Evolutionary conservation across 2,797 vertebrate species (phyloP), one percentile per base, ranked within the genome.

Genomic region (Manis pentadactyla): DNA sequence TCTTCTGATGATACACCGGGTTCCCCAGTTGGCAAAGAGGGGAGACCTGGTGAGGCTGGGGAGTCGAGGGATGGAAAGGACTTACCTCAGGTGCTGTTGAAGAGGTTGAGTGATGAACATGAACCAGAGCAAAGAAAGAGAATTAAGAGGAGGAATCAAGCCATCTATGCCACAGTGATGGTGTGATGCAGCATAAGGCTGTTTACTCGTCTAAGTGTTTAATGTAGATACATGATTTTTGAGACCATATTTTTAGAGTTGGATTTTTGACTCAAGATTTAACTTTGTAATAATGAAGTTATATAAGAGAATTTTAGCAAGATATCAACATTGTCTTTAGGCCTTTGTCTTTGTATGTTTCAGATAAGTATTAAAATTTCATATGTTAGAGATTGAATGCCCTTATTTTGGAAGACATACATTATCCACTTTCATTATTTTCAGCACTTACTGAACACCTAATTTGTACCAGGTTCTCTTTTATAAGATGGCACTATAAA

Each of bases 121-220:
- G 98, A 98, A 87, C 98, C 98, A 0, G 98, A 97, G 73, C 98
- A 98, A 2, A 89, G 98, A 29, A 99, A 99, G 93, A 99, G 97
- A 97, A 99, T 99, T 97, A 99, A 99, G 98, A 99, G 99, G 91
- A 99, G 99, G 95, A 99, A 99, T 98, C 99, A 99, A 98, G 98
- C 98, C 75, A 99, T 99, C 96, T 99, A 99, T 77, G 97, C 99
- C 2, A 94, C 99, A 5, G 98, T 90, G 23, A 99, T 2, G 99
- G 99, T 6, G 99, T 1, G 98, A 46, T 97, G 92, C 69, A 68
- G 37, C 93, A 37, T 85, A 68, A 96, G 77, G 42, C 8, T 18
- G 0, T 57, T 74, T 42, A 81, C 68, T 42, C 63, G n/a, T 64
- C 85, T 94, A 79, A 46, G 39, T 96, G 19, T 55, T 57, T 3